A percentile compares a stretch with the other conserved stretches of the same genome.
Evolutionary conservation across 2,797 vertebrate genomes (phyloP).

Genomic region (Rhinophrynus dorsalis): DNA sequence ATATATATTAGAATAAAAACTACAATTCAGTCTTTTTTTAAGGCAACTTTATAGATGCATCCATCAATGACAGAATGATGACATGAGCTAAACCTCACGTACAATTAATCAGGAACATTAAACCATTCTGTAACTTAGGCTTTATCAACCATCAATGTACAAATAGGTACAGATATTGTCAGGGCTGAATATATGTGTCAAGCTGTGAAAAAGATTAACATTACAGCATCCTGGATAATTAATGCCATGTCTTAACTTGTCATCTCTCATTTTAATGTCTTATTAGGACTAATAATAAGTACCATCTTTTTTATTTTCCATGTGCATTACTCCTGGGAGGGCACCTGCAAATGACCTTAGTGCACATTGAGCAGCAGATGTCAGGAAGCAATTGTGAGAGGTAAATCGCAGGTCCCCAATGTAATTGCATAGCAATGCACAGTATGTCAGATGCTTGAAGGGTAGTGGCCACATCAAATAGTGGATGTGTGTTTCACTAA

Average conservation of each 20-base stretch:
- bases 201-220: conserved; percentile 47
- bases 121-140: neutral
- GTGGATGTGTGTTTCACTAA: conserved; percentile 7
- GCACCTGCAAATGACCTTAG: conserved; percentile 16
- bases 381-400: conserved; percentile 16
- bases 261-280: conserved; percentile 43
- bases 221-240: conserved; percentile 36
- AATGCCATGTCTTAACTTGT: conserved; percentile 40
- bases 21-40: too few species aligned
- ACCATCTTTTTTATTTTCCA: neutral
- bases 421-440: conserved; percentile 22
- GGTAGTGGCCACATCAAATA: conserved; percentile 10
- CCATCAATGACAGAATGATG: neutral
- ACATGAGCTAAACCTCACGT: neutral
- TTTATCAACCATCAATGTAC: neutral
- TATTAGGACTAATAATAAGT: conserved; percentile 33
- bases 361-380: conserved; percentile 6
- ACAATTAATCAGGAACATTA: conserved; percentile 5
- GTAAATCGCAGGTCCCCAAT: conserved; percentile 13
- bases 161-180: conserved; percentile 16
- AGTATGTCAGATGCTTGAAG: conserved; percentile 22
- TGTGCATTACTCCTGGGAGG: conserved; percentile 8
- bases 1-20: too few species aligned
- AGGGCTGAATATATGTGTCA: neutral
- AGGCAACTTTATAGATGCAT: too few species aligned